A percentile compares a stretch with the other conserved stretches of the same genome.
phyloP scores from a whole-genome alignment of 2,113 vertebrate genomes.

The Nestor notabilis region DNA sequence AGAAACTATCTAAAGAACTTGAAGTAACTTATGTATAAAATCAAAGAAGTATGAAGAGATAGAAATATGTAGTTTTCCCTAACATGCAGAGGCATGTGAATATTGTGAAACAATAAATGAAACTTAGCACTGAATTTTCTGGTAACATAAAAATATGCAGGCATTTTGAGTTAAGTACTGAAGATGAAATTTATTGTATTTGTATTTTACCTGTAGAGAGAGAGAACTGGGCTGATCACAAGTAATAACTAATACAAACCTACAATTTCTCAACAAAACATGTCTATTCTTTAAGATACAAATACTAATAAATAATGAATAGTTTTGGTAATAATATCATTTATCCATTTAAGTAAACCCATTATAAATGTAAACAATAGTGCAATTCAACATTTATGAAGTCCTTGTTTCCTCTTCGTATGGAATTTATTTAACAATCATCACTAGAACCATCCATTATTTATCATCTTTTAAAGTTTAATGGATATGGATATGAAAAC shows the following conservation, averaged over 20 bases:
- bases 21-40: neutral
- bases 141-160: neutral
- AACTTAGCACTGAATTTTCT: neutral
- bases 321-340: neutral
- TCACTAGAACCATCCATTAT: conserved; percentile 2
- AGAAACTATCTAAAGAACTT: neutral
- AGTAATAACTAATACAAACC: neutral
- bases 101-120: neutral
- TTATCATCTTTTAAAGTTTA: conserved; percentile 25
- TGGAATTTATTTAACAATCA: conserved; percentile 10
- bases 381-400: conserved; percentile 8
- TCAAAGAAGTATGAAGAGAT: neutral
- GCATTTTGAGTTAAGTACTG: neutral
- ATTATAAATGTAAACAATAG: conserved; percentile 26
- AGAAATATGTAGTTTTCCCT: neutral
- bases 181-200: neutral
- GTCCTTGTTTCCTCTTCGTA: conserved; percentile 18
- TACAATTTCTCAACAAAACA: neutral
- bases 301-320: neutral
- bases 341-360: neutral
- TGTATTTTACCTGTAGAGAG: neutral
- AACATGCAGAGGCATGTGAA: neutral
- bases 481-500: conserved; percentile 23
- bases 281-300: neutral
- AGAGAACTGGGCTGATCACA: neutral